A percentile compares a stretch with the other conserved stretches of the same genome.
Conservation (phyloP, 2,888 invertebrate genomes). For the Lacanobia wlatinum region DNA sequence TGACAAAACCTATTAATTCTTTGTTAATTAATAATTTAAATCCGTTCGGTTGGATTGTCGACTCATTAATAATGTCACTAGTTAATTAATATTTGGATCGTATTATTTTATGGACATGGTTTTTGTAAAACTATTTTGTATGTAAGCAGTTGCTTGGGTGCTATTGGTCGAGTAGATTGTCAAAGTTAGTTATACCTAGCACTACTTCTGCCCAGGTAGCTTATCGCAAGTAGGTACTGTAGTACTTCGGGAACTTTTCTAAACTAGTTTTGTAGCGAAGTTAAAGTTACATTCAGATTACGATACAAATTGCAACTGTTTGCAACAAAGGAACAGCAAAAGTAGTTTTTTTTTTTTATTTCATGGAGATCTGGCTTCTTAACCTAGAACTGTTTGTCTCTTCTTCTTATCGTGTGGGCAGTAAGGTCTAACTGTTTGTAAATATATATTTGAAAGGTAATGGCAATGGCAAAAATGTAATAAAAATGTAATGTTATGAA, state of each 20-base stretch:
- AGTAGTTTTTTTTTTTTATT: neutral
- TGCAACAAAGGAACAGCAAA: neutral
- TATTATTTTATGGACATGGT: neutral
- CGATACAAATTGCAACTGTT: conserved; percentile 11
- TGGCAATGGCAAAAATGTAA: too few relatives aligned
- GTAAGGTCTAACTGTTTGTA: neutral
- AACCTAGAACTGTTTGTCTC: neutral
- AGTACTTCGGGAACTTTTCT: conserved; percentile 8
- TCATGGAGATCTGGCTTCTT: neutral
- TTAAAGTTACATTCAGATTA: conserved; percentile 6
- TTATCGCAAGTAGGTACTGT: neutral
- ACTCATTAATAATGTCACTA: conserved; percentile 53
- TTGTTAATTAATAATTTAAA: conserved; percentile 65
- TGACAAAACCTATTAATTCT: conserved; percentile 66
- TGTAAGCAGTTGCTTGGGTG: neutral
- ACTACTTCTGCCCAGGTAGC: neutral
- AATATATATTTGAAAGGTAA: too few relatives aligned
- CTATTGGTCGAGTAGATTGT: neutral
- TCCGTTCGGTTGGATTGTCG: conserved; percentile 40
- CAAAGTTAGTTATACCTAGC: neutral
- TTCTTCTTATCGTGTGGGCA: too few relatives aligned
- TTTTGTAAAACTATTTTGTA: conserved; percentile 27
- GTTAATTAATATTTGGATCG: conserved; percentile 46
- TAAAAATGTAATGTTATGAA: too few relatives aligned
- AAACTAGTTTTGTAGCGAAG: conserved; percentile 16